Evolutionary conservation across 2,797 vertebrate genomes (phyloP).

Genomic region (Staurois parvus): DNA sequence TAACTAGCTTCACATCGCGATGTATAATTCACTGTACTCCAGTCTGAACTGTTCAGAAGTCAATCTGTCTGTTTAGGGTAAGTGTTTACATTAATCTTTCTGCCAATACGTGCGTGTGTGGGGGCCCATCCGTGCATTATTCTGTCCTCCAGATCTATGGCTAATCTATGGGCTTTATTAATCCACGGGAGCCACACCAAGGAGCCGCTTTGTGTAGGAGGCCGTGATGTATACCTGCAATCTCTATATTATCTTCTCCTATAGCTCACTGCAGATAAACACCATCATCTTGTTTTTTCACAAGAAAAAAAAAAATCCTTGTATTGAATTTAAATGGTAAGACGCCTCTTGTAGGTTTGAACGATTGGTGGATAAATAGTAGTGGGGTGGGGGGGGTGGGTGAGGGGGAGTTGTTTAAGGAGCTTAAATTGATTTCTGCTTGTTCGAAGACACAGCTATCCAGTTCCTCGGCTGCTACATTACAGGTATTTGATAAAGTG

Average conservation of each 20-base stretch:
- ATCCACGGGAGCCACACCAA: not conserved
- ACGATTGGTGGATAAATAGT: not conserved
- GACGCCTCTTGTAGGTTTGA: not conserved
- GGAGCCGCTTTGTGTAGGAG: not conserved
- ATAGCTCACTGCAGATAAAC: not conserved
- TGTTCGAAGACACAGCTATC: not conserved
- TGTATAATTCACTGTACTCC: not conserved
- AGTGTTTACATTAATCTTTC: slow-evolving; percentile 51
- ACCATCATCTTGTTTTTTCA: not conserved
- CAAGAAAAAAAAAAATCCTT: not conserved
- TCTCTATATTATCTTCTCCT: not conserved
- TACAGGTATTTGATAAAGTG: slow-evolving; percentile 1
- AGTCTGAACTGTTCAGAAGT: slow-evolving; percentile 19
- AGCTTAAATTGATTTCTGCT: not conserved
- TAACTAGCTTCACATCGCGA: not conserved
- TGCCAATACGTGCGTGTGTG: slow-evolving; percentile 25
- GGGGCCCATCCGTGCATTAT: not conserved
- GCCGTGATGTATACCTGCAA: not conserved
- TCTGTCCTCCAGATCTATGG: not conserved
- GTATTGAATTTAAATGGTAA: not conserved
- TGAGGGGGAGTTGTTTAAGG: not conserved
- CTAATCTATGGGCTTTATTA: not conserved
- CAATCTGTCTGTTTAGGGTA: slow-evolving; percentile 47
- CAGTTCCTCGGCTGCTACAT: not conserved
- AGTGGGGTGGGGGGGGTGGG: not conserved